Conservation (phyloP, 2,797 vertebrate genomes). For the Falco berigora region DNA sequence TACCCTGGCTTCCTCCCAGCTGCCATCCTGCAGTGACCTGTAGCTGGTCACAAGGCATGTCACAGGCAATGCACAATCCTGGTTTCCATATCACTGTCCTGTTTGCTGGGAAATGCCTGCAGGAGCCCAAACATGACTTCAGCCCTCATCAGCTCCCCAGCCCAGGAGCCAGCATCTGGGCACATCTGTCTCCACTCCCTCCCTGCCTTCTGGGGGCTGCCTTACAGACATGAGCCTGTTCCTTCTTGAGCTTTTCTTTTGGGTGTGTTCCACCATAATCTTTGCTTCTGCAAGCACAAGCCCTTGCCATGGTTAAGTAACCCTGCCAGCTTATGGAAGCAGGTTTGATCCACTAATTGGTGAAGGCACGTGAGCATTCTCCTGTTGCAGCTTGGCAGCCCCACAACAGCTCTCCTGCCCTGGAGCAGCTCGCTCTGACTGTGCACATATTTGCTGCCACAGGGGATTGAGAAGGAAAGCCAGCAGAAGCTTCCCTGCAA, state of each 20-base stretch:
- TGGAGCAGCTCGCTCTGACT: background rate
- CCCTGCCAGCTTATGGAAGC: background rate
- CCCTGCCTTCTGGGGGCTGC: background rate
- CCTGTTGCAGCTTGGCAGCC: background rate
- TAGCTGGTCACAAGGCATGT: background rate
- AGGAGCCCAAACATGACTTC: background rate
- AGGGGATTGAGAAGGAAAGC: background rate
- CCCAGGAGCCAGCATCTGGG: background rate
- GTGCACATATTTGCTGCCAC: rapidly evolving
- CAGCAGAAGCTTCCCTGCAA: background rate
- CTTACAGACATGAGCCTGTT: background rate
- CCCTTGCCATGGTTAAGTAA: background rate
- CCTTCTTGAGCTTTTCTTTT: background rate
- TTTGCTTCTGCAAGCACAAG: background rate
- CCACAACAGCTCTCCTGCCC: background rate
- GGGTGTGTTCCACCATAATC: background rate
- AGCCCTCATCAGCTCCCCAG: background rate
- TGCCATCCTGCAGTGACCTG: background rate
- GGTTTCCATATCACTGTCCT: background rate
- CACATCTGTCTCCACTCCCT: background rate
- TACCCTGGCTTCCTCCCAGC: background rate
- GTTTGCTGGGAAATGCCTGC: background rate
- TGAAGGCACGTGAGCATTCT: background rate
- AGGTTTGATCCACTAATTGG: background rate
- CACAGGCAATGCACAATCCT: background rate